Percentiles rank a stretch among this genome's conserved stretches.
Conservation (phyloP, 2,888 invertebrate species). For the Drosophila silvestris region DNA sequence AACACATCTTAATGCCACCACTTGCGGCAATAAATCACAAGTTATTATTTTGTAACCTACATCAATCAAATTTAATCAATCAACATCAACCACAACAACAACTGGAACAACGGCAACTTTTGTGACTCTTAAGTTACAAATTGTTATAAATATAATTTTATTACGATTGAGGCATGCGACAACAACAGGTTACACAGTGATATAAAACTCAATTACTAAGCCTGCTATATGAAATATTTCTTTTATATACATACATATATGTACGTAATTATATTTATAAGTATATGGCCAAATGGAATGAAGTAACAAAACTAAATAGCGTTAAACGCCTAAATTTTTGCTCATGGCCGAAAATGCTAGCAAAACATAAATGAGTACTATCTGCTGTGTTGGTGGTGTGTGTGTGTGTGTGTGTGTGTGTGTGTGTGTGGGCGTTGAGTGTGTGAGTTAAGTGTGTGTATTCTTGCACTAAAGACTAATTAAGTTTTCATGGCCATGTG, state of each 20-base stretch:
- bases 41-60: conserved; percentile 51
- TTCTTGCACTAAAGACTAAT: conserved; percentile 76
- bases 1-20: conserved; percentile 36
- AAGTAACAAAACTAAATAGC: conserved; percentile 54
- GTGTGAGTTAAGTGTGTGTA: conserved; percentile 52
- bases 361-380: conserved; percentile 17
- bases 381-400: conserved; percentile 10
- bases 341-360: conserved; percentile 23
- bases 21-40: conserved; percentile 63
- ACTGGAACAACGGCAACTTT: background rate
- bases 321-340: conserved; percentile 35
- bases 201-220: conserved; percentile 12
- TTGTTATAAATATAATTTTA: conserved; percentile 56
- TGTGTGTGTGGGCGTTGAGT: conserved; percentile 23
- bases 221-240: background rate
- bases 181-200: conserved; percentile 41
- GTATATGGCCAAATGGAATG: conserved; percentile 38
- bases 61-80: conserved; percentile 73
- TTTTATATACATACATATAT: background rate
- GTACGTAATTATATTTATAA: conserved; percentile 1
- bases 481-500: conserved; percentile 76
- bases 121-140: conserved; percentile 32
- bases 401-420: conserved; percentile 22
- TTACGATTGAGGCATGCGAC: conserved; percentile 33
- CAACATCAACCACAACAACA: conserved; percentile 19